Evolutionary conservation across 2,797 vertebrate species (phyloP).

Genomic region (Geotrypetes seraphini): DNA sequence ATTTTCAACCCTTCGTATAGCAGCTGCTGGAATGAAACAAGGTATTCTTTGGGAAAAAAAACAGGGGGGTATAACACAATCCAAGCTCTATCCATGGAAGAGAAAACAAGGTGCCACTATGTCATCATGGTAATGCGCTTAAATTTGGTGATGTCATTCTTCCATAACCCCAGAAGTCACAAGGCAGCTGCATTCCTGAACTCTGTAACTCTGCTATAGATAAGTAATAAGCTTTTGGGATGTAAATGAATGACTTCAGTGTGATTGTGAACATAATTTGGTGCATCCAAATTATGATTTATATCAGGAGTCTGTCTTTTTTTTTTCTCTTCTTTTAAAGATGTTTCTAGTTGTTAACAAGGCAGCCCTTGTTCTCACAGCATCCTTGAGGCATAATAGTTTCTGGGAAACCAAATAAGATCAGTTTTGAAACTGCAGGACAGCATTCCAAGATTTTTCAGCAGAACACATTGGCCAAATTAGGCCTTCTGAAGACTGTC

Average conservation of each 20-base stretch:
- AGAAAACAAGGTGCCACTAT: constrained; percentile 94
- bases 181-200: constrained; percentile 83
- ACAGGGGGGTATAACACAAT: constrained; percentile 68
- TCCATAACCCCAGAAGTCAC: constrained; percentile 84
- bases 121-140: constrained; percentile 79
- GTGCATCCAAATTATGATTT: constrained; percentile 92
- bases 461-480: constrained; percentile 50
- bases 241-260: constrained; percentile 78
- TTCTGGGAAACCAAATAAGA: constrained; percentile 83
- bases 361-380: constrained; percentile 76
- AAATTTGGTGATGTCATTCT: constrained; percentile 84
- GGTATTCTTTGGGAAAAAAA: constrained; percentile 86
- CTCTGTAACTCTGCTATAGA: constrained; percentile 57
- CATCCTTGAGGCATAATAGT: constrained; percentile 73
- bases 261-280: constrained; percentile 76
- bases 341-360: constrained; percentile 76
- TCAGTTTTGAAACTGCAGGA: constrained; percentile 75
- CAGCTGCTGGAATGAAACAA: constrained; percentile 72
- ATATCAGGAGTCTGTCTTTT: constrained; percentile 86
- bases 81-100: constrained; percentile 57
- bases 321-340: constrained; percentile 44
- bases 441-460: constrained; percentile 69
- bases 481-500: constrained; percentile 46
- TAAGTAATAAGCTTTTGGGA: constrained; percentile 77
- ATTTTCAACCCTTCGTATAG: constrained; percentile 79